Evolutionary conservation across 2,888 invertebrate species (phyloP), one percentile per base, ranked within the genome.

Genomic region (Troilus luridus): DNA sequence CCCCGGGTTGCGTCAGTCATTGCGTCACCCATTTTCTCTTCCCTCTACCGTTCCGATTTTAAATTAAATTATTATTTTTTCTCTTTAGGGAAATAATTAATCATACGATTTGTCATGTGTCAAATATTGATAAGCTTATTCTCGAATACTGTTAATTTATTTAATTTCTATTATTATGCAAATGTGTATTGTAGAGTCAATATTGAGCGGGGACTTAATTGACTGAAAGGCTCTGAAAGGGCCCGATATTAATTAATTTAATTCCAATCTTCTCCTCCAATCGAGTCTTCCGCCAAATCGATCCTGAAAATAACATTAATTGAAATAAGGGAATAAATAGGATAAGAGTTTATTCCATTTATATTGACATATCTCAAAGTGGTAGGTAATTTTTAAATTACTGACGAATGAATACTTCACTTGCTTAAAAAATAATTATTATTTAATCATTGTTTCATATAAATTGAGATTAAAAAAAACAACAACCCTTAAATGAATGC

Each of bases 21-120:
- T 85, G 85, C 85, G 85, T 85, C 85, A 85, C n/a, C 85, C n/a
- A 56, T 85, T 85, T 85, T 85, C 85, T 85, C 85, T 85, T n/a
- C 85, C 12, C 56, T 56, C 56, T n/a, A 6, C 0, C 12, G 24
- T 17, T 77, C 27, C 17, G 17, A 77, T 77, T 41, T 77, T 77
- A 41, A 77, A 77, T 41, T 41, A 19, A 77, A 72, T 77, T 41
- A 41, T 41, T 41, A 41, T 41, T 41, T 7, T 17, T 77, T 24
- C 41, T 77, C 9, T 17, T 17, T 17, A 8, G 14, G 41, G 19
- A 41, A 41, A 41, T 77, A 9, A 77, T 77, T 41, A 77, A 77
- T 77, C 27, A 41, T 41, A 19, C 19, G 27, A 41, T 77, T 27
- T 9, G 17, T 77, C 27, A 19, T 8, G 72, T 77, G 72, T 27